Base-by-base conservation (phyloP, 2,888 invertebrate genomes). In the Brachynemurus nebulosus region DNA sequence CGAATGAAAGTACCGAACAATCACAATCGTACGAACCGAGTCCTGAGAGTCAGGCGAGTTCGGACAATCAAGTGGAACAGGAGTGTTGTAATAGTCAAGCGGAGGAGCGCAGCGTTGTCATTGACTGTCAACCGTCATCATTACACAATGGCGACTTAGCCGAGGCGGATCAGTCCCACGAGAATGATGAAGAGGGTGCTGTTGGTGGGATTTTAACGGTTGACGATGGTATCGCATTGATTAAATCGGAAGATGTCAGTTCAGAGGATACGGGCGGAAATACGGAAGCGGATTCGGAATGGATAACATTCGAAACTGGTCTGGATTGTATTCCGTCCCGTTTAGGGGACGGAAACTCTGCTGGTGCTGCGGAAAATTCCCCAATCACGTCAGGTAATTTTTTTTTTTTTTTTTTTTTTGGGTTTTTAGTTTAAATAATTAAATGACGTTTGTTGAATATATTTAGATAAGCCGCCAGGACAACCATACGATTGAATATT, bases 111-210 rank as follows among this genome's bases (percentile, higher is more conserved):
- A 3, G 18, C 9, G 14, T n/a, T 11, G n/a, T 4, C n/a, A 30
- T 12, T n/a, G 30, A 30, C 14, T 30, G 30, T 30, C 30, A 30
- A 30, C 30, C 30, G 14, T 45, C 50, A 12, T 66, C 67, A 16
- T 71, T 70, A 51, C 73, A 72, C 48, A 78, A 86, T 58, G 83
- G 78, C 19, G 86, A 86, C 57, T 64, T 86, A 50, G 84, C 85
- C 0, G 86, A 86, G 62, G 85, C 85, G 8, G 86, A 86, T 65
- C 85, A 85, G 61, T 79, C 80, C 42, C 71, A 80, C 52, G 62
- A 61, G 43, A 56, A 53, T 5, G 54, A 56, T 35, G 59, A 59
- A 16, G 62, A 63, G 46, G 65, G 64, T 11, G 64, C 64, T 2
- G 63, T 64, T n/a, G 64, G 64, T 11, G 65, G 65, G 1, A 48